Conservation (phyloP, 2,888 invertebrate species). For the Malthinus seriepunctatus region DNA sequence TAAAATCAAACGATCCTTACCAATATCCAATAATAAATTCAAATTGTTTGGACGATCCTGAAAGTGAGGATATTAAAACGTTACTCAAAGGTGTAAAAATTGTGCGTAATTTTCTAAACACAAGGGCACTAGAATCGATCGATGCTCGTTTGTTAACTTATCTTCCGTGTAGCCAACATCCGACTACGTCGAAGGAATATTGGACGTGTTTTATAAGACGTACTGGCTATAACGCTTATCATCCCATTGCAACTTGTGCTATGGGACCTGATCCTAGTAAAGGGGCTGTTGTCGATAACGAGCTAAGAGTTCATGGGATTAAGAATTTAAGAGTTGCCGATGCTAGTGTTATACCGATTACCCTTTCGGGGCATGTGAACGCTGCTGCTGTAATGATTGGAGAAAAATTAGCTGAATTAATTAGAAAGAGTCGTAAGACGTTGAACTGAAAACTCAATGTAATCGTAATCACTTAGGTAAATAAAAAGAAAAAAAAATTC, state of each 20-base stretch:
- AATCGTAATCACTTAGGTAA: no score
- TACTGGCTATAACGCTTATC: conserved; percentile 65
- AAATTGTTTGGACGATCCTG: conserved; percentile 36
- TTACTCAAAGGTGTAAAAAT: conserved; percentile 61
- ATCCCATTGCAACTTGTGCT: conserved; percentile 68
- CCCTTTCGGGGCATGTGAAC: conserved; percentile 67
- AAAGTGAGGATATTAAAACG: conserved; percentile 67
- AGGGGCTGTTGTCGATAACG: conserved; percentile 64
- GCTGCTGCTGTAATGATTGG: conserved; percentile 71
- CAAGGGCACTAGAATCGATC: conserved; percentile 62
- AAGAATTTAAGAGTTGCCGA: conserved; percentile 64
- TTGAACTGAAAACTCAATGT: no score
- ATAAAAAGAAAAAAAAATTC: no score
- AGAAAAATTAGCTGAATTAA: no score
- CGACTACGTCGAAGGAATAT: conserved; percentile 64
- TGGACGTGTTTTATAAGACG: conserved; percentile 65
- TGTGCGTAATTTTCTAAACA: conserved; percentile 43
- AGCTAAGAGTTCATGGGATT: conserved; percentile 64
- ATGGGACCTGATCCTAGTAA: conserved; percentile 67
- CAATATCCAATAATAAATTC: conserved; percentile 43
- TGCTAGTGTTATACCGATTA: conserved; percentile 66
- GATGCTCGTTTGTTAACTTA: conserved; percentile 57
- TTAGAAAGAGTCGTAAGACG: no score
- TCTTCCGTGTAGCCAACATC: conserved; percentile 55
- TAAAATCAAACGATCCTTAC: conserved; percentile 40